These are phyloP conservation scores for Oxygymnocypris stewartii DNA, from an alignment of 2,113 vertebrate species.

Conservation along the genomic window DNA sequence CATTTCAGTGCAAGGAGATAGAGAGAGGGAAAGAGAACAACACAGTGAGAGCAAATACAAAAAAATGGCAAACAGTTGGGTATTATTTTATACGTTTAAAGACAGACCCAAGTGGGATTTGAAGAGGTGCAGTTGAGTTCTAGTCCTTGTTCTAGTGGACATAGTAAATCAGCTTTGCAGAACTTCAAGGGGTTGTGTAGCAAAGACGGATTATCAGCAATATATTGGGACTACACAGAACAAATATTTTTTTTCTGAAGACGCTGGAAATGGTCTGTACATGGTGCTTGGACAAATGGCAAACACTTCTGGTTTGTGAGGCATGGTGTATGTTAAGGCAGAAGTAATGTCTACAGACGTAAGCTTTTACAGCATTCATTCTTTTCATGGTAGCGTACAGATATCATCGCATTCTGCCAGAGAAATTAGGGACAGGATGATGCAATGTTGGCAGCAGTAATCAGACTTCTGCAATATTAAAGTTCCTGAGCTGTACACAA, in stretches of 20 bases:
- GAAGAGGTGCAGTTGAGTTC: slow-evolving; percentile 14
- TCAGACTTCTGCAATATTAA: slow-evolving; percentile 2
- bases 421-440: neutral
- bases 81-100: neutral
- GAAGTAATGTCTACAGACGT: slow-evolving; percentile 49
- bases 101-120: neutral
- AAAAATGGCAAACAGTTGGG: neutral
- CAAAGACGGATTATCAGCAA: slow-evolving; percentile 51
- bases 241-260: neutral
- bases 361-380: slow-evolving; percentile 29
- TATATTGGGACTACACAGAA: slow-evolving; percentile 34
- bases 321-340: slow-evolving; percentile 3
- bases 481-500: neutral
- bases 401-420: neutral
- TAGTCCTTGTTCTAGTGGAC: slow-evolving; percentile 6
- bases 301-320: neutral
- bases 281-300: neutral
- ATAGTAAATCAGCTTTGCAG: slow-evolving; percentile 35
- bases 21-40: neutral
- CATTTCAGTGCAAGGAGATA: slow-evolving; percentile 21
- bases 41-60: neutral
- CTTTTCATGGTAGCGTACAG: neutral
- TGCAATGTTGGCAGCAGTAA: neutral
- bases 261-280: neutral
- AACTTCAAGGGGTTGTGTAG: neutral